These are phyloP conservation scores for Rhynchonycteris naso DNA, from an alignment of 2,797 vertebrate genomes.

Conservation along the genomic window DNA sequence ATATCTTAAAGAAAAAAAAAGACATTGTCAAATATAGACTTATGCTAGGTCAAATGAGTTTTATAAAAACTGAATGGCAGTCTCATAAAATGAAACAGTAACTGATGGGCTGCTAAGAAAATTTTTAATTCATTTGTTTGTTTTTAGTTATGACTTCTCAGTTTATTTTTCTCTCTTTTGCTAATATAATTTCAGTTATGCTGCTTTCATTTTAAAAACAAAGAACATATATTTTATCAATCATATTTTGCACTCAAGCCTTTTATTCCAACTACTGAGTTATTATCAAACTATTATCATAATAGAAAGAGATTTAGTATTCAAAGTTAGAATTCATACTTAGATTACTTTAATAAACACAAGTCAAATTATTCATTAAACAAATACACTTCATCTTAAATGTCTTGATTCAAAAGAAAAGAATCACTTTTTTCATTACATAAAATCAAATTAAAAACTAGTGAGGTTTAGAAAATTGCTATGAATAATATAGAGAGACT, in stretches of 20 bases:
- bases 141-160: background rate
- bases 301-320: background rate
- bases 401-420: background rate
- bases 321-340: background rate
- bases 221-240: background rate
- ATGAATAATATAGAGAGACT: background rate
- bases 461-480: background rate
- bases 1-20: slow-evolving; percentile 20
- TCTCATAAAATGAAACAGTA: background rate
- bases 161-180: background rate
- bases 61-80: slow-evolving; percentile 4
- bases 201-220: slow-evolving; percentile 21
- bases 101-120: background rate
- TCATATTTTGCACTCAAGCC: background rate
- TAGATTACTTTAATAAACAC: background rate
- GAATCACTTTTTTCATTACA: background rate
- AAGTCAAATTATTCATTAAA: background rate
- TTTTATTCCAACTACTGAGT: slow-evolving; percentile 4
- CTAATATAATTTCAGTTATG: background rate
- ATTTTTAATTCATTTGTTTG: background rate
- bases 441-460: background rate
- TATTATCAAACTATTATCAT: background rate
- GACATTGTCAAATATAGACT: slow-evolving; percentile 11
- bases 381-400: background rate
- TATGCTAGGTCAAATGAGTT: background rate